Base-by-base conservation (phyloP, 2,888 invertebrate species). In the Orchestes rusci region DNA sequence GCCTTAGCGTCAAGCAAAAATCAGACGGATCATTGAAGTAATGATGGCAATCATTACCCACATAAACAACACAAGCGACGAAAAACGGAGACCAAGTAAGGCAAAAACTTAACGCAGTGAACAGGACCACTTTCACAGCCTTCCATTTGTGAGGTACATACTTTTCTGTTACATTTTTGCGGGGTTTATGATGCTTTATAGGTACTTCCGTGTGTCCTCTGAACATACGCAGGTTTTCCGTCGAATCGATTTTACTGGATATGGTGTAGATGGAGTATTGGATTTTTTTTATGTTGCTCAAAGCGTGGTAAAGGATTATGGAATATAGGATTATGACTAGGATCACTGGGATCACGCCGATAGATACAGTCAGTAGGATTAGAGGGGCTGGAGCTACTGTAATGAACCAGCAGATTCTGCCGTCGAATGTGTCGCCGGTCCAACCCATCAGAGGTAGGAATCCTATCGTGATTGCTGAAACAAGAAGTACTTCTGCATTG, bases 81-180 rank as follows among this genome's bases (percentile, higher is more conserved):
- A 79, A 79, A 56, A 75, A 80, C 1, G 80, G 80, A 23, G 73
- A 65, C 80, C 80, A 80, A 1, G 80, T 78, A 4, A 76, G 56
- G 50, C 79, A 62, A 54, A 79, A 77, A 55, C 76, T 74, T 2
- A 75, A 73, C 1, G 77, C 73, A 12, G 80, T 79, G 7, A 79
- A 70, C 58, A 76, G 60, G 1, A 80, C 80, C 13, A 80, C 72
- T 54, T 74, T 75, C 4, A 80, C 72, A 0, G 80, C 79, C 54
- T 77, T 74, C 72, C 75, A 76, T 62, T 76, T 78, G 43, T 70
- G 73, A 0, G 72, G 73, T n/a, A 40, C 20, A 12, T 31, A 12
- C n/a, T 13, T 2, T n/a, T 13, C 2, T 8, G n/a, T 8, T 8
- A 13, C n/a, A 12, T 5, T 30, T 45, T 13, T 33, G 41, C 3